Evolutionary conservation across 2,888 invertebrate species (phyloP).

Genomic region (Mythimna loreyi): DNA sequence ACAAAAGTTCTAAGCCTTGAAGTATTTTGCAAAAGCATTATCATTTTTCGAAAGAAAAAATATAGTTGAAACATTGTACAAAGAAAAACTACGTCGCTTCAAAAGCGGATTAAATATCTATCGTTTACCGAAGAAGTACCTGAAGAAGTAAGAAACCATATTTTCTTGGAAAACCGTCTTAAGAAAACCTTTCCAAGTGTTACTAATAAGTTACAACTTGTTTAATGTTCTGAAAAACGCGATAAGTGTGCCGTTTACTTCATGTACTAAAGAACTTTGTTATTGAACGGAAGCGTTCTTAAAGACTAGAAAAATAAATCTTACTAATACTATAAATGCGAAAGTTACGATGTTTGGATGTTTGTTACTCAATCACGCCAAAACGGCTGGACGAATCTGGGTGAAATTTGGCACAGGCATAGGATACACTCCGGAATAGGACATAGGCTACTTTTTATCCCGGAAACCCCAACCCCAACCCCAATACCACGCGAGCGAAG

Average conservation of each 20-base stretch:
- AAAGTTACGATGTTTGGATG: too few species aligned
- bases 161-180: conserved; percentile 22
- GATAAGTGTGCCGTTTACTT: conserved; percentile 36
- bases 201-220: conserved; percentile 38
- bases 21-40: neutral
- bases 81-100: neutral
- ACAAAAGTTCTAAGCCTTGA: too few species aligned
- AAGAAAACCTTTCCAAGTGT: conserved; percentile 21
- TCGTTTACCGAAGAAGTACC: neutral
- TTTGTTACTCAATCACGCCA: too few species aligned
- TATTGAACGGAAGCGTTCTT: neutral
- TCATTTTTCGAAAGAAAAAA: neutral
- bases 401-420: too few species aligned
- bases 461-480: too few species aligned
- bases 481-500: too few species aligned
- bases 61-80: neutral
- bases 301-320: neutral
- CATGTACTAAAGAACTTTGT: neutral
- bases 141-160: neutral
- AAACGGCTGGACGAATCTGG: too few species aligned
- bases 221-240: conserved; percentile 42
- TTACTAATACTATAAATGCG: too few species aligned
- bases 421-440: too few species aligned
- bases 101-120: conserved; percentile 2
- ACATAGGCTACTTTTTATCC: too few species aligned